A percentile compares a stretch with the other conserved stretches of the same genome.
Evolutionary conservation across 2,888 invertebrate genomes (phyloP).

Genomic region (Pegoplata infirma): DNA sequence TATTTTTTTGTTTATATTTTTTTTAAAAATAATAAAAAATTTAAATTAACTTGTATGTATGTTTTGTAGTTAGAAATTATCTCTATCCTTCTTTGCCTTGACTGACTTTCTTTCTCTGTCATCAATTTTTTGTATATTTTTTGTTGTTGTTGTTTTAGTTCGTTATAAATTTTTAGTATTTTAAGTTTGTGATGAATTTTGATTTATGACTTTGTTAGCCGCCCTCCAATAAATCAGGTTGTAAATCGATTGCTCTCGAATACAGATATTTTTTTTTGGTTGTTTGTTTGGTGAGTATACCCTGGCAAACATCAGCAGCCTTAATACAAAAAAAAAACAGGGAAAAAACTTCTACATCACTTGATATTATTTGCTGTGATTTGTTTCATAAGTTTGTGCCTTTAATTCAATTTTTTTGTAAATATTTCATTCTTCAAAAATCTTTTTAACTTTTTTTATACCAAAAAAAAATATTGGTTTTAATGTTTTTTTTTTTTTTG

Average conservation of each 20-base stretch:
- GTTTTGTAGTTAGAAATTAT: too few relatives aligned
- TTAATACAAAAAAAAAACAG: background rate
- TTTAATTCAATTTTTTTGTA: constrained; percentile 44
- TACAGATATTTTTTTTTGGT: constrained; percentile 37
- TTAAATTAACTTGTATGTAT: too few relatives aligned
- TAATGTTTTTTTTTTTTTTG: constrained; percentile 3
- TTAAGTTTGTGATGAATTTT: constrained; percentile 63
- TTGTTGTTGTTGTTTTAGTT: constrained; percentile 17
- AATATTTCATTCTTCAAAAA: constrained; percentile 12
- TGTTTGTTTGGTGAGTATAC: background rate
- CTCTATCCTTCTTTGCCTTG: background rate
- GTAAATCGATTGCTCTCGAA: constrained; percentile 65
- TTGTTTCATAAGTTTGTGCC: constrained; percentile 37
- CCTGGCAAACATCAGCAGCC: background rate
- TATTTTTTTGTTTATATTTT: too few relatives aligned
- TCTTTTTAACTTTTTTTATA: background rate
- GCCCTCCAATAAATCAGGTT: constrained; percentile 67
- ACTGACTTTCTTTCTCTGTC: background rate
- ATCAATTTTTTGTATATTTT: constrained; percentile 15
- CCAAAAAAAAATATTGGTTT: constrained; percentile 34
- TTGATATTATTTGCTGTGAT: constrained; percentile 55
- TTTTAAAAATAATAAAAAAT: too few relatives aligned
- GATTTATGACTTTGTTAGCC: constrained; percentile 65
- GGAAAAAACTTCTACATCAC: constrained; percentile 21
- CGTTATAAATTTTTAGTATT: constrained; percentile 1